Base-by-base conservation (phyloP, 2,113 vertebrate genomes). In the Glaucomys volans region DNA sequence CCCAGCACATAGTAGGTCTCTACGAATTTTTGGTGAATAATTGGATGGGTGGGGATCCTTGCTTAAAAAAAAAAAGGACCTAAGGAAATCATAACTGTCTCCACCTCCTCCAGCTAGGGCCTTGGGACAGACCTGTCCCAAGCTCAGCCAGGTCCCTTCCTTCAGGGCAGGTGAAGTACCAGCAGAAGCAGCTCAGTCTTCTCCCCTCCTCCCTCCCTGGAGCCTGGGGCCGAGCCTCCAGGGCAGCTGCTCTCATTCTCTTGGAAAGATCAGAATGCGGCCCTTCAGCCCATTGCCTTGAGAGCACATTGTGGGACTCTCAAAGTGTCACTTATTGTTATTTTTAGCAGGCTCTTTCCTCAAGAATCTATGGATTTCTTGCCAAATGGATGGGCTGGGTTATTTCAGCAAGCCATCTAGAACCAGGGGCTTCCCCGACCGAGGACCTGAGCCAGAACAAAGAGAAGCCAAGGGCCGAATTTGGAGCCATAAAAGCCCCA, bases 351-450 rank as follows among this genome's bases (percentile, higher is more conserved):
- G 40, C 50, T 69, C 44, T 80, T 84, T 94, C 47, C 40, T 77
- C 69, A 74, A 93, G 82, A 94, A 87, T 74, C 79, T 85, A 72
- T 89, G 69, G 50, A 18, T 95, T 97, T 97, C 88, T 97, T 97
- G 87, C 96, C 93, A 90, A 83, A 74, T 87, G 59, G 35, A 89
- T 75, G 72, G 52, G 81, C 47, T 87, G 69, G 40, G n/a, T 79
- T 84, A 37, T 94, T 93, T 90, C 54, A 50, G 75, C 87, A 62
- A 57, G 44, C 40, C 32, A 37, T 50, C 40, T 82, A 86, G 62
- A 93, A 92, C 59, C 6, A 2, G 82, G 71, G 83, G 80, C 71
- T 94, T 94, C 71, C 87, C 87, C 9, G 32, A 40, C 2, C 3
- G 12, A 88, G 42, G 91, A 67, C 50, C 17, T 10, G 84, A 95